Conservation (phyloP, 1,140 invertebrate genomes). For the Cyclina sinensis region DNA sequence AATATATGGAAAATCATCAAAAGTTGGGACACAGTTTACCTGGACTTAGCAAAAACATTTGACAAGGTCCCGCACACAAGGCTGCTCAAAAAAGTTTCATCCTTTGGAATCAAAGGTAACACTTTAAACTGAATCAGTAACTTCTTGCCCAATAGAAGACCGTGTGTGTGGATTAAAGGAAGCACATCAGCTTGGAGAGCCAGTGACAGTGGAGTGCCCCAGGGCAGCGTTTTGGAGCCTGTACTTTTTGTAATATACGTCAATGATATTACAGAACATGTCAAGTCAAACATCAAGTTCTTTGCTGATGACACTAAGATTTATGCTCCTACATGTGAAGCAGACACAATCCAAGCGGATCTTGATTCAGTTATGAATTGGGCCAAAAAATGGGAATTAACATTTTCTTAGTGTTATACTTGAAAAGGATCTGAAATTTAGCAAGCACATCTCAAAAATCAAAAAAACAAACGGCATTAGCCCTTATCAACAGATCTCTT, state of each 20-base stretch:
- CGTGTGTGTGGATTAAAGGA: slow-evolving; percentile 18
- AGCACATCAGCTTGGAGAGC: too few relatives aligned
- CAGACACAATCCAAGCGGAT: too few relatives aligned
- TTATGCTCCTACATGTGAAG: too few relatives aligned
- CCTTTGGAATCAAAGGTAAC: slow-evolving; percentile 29
- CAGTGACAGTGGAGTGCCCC: not conserved
- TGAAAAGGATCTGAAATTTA: too few relatives aligned
- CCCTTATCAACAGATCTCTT: too few relatives aligned
- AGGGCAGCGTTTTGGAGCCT: not conserved
- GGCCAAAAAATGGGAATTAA: too few relatives aligned
- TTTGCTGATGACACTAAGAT: slow-evolving; percentile 39
- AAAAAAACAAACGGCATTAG: too few relatives aligned
- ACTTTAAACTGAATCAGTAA: not conserved
- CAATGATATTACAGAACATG: too few relatives aligned
- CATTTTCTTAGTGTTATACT: too few relatives aligned
- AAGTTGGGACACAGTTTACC: not conserved
- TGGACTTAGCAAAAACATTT: not conserved
- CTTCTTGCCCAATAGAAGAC: slow-evolving; percentile 16
- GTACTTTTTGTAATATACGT: not conserved
- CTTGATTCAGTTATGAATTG: too few relatives aligned
- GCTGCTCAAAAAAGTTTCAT: not conserved
- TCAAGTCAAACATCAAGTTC: not conserved
- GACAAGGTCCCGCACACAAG: slow-evolving; percentile 16
- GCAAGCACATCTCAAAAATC: too few relatives aligned
- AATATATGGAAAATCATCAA: too few relatives aligned